Evolutionary conservation across 2,797 vertebrate genomes (phyloP).

Genomic region (Bucorvus abyssinicus): DNA sequence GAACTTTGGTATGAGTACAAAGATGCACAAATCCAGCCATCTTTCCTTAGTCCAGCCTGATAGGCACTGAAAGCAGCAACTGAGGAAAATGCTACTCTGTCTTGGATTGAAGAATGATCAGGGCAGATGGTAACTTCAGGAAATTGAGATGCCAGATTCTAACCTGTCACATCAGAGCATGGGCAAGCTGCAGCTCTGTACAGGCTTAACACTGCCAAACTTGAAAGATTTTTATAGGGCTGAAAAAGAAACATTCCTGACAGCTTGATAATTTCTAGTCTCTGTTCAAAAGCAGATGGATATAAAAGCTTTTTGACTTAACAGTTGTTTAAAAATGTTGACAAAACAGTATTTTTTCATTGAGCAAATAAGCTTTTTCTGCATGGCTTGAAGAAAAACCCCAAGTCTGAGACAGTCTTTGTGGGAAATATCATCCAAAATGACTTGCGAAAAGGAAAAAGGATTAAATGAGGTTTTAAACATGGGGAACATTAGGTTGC

Average conservation of each 20-base stretch:
- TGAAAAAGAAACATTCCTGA: conserved; percentile 42
- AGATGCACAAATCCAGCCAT: not conserved
- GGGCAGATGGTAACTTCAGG: conserved; percentile 32
- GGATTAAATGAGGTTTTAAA: not conserved
- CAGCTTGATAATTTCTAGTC: conserved; percentile 49
- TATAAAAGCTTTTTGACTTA: conserved; percentile 42
- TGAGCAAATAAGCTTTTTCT: conserved; percentile 4
- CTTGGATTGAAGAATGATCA: not conserved
- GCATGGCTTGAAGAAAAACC: not conserved
- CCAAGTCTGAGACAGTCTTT: not conserved
- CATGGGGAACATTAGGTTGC: not conserved
- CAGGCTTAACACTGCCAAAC: conserved; percentile 38
- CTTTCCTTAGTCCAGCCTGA: not conserved
- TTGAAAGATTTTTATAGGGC: conserved; percentile 18
- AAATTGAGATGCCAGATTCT: not conserved
- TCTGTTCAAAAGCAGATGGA: conserved; percentile 45
- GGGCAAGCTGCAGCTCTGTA: conserved; percentile 33
- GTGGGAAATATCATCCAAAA: not conserved
- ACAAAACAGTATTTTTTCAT: conserved; percentile 41
- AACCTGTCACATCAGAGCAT: conserved; percentile 33
- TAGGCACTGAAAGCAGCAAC: not conserved
- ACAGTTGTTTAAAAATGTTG: conserved; percentile 57
- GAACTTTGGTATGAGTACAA: not conserved
- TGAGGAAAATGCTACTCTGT: not conserved
- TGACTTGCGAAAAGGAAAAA: not conserved